These are phyloP conservation scores for Pluvialis apricaria DNA, from an alignment of 2,113 vertebrate species.

Conservation along the genomic window DNA sequence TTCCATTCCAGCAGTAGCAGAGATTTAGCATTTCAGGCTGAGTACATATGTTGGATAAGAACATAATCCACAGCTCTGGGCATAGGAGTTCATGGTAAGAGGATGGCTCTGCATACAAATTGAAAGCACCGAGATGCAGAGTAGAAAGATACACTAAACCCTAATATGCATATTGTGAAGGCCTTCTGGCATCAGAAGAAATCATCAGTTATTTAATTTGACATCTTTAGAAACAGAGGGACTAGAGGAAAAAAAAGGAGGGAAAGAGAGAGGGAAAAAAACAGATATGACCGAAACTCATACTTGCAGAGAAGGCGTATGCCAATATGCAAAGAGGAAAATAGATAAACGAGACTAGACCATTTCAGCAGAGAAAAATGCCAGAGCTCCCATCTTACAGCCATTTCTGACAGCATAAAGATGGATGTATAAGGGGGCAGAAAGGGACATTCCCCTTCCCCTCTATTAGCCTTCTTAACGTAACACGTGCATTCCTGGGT, in stretches of 20 bases:
- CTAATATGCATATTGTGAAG: constrained; percentile 30
- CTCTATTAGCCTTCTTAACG: background rate
- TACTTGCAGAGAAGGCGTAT: background rate
- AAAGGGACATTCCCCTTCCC: background rate
- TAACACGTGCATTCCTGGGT: background rate
- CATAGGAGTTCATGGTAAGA: constrained; percentile 19
- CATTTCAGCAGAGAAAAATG: background rate
- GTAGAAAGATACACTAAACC: background rate
- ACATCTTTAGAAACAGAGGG: constrained; percentile 17
- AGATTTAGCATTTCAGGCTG: constrained; percentile 56
- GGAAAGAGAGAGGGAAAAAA: background rate
- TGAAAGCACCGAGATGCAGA: background rate
- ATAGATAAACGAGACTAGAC: background rate
- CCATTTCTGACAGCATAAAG: background rate
- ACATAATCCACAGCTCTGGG: constrained; percentile 57
- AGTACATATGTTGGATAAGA: constrained; percentile 58
- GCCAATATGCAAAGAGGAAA: background rate
- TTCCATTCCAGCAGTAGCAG: constrained; percentile 17
- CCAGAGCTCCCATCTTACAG: background rate
- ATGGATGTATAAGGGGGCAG: background rate
- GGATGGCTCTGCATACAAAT: constrained; percentile 54
- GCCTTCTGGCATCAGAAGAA: constrained; percentile 22
- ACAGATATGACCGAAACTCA: background rate
- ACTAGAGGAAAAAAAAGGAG: background rate
- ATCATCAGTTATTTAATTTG: constrained; percentile 9